A percentile compares a stretch with the other conserved stretches of the same genome.
These are phyloP conservation scores for Mesorhabditis belari DNA, from an alignment of 2,888 invertebrate species.

Conservation along the genomic window DNA sequence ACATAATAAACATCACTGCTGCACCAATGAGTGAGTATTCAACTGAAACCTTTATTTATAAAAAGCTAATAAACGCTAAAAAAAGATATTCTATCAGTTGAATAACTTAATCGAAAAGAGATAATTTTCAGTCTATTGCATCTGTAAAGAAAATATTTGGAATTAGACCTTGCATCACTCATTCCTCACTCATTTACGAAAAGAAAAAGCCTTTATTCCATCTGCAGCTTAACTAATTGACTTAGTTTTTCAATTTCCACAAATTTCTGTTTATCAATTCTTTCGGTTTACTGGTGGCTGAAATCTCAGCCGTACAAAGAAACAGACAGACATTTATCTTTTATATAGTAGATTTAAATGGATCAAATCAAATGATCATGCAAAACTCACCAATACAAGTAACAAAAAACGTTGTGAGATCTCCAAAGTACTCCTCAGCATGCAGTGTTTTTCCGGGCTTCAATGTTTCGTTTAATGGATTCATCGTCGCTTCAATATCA, in stretches of 20 bases:
- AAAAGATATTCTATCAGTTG: no score
- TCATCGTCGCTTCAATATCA: constrained; percentile 8
- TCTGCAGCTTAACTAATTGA: no score
- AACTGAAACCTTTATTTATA: background rate
- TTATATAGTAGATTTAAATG: constrained; percentile 5
- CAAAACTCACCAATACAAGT: constrained; percentile 50
- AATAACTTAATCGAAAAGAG: no score
- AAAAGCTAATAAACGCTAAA: no score
- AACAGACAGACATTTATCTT: constrained; percentile 7
- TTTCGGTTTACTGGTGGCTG: background rate
- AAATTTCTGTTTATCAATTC: no score
- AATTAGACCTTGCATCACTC: no score
- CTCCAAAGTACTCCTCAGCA: constrained; percentile 47
- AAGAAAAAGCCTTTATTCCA: no score
- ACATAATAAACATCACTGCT: constrained; percentile 51
- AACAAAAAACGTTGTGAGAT: constrained; percentile 47
- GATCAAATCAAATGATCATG: no score
- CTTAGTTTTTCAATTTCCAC: no score
- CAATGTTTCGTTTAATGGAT: constrained; percentile 2
- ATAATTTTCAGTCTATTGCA: no score
- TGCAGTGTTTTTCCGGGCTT: constrained; percentile 39
- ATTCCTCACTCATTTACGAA: no score
- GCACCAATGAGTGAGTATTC: constrained; percentile 46
- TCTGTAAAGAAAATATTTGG: no score
- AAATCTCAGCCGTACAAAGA: background rate